phyloP scores from a whole-genome alignment of 1,140 invertebrate genomes.

The Drosophila albomicans region DNA sequence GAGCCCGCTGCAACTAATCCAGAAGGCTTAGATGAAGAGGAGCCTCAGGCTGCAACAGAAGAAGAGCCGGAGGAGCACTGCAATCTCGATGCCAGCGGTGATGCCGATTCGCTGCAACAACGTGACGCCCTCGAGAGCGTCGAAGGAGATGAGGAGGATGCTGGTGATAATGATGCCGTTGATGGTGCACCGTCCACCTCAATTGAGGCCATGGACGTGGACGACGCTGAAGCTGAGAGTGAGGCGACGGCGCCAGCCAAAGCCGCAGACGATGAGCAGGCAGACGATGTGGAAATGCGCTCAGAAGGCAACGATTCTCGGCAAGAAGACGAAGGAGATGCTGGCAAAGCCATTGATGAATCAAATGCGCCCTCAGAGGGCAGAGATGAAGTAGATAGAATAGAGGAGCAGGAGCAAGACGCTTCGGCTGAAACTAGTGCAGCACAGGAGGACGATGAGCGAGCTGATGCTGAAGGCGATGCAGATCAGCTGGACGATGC shows the following conservation, averaged over 20 bases:
- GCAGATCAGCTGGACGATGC: conserved; percentile 25
- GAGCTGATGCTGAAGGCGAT: conserved; percentile 47
- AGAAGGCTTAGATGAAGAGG: conserved; percentile 15
- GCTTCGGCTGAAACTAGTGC: conserved; percentile 27
- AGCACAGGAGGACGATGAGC: conserved; percentile 31
- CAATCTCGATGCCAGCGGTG: conserved; percentile 34
- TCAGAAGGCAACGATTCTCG: conserved; percentile 62
- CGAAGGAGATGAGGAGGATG: conserved; percentile 49
- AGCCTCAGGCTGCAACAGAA: conserved; percentile 28
- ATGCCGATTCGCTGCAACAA: conserved; percentile 63
- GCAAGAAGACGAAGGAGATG: conserved; percentile 48
- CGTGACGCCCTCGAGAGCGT: conserved; percentile 53
- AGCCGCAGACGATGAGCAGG: conserved; percentile 18
- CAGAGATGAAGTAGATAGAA: conserved; percentile 64
- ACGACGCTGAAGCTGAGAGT: conserved; percentile 62
- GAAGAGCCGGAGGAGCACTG: conserved; percentile 46
- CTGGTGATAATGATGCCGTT: conserved; percentile 62
- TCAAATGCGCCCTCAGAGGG: conserved; percentile 38
- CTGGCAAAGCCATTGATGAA: neutral
- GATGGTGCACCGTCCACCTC: conserved; percentile 84
- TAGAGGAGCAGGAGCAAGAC: conserved; percentile 42
- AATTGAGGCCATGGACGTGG: conserved; percentile 78
- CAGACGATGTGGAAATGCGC: conserved; percentile 68
- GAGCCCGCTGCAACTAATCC: conserved; percentile 25
- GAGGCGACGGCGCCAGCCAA: conserved; percentile 16